Evolutionary conservation across 2,113 vertebrate genomes (phyloP).

Genomic region (Strix uralensis): DNA sequence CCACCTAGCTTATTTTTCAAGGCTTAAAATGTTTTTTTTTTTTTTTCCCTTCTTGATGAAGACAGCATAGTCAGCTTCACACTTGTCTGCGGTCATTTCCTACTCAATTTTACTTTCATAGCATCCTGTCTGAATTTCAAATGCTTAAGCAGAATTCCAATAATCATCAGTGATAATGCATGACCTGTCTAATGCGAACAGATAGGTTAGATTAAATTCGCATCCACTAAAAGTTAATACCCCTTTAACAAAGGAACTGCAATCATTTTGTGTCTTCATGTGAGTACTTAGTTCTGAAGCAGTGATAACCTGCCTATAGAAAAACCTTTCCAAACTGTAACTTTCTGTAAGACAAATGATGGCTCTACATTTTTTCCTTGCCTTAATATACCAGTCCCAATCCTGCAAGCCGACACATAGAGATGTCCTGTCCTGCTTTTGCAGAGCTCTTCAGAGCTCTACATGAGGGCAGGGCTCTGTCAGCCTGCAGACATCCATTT

Average conservation of each 20-base stretch:
- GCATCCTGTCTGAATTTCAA: neutral
- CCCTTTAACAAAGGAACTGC: neutral
- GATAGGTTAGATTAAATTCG: slow-evolving; percentile 24
- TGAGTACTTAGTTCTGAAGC: neutral
- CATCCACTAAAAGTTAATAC: neutral
- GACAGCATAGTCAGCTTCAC: neutral
- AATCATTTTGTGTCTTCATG: neutral
- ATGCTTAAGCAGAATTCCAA: neutral
- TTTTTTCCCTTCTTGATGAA: neutral
- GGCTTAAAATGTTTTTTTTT: neutral
- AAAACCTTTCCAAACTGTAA: neutral
- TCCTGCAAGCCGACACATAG: accelerated
- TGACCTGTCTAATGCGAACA: neutral
- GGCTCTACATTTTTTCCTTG: neutral
- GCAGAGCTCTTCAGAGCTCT: neutral
- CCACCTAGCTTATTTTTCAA: neutral
- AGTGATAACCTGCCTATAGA: neutral
- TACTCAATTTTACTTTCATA: slow-evolving; percentile 11
- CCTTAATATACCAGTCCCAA: neutral
- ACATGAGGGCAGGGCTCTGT: neutral
- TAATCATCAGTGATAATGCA: slow-evolving; percentile 15
- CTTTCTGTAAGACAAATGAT: neutral
- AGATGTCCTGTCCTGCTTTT: neutral
- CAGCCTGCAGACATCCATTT: slow-evolving; percentile 10
- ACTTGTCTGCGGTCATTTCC: neutral